Percentiles rank a stretch among this genome's conserved stretches.
These are phyloP conservation scores for Molossus molossus DNA, from an alignment of 2,797 vertebrate genomes.

Conservation along the genomic window DNA sequence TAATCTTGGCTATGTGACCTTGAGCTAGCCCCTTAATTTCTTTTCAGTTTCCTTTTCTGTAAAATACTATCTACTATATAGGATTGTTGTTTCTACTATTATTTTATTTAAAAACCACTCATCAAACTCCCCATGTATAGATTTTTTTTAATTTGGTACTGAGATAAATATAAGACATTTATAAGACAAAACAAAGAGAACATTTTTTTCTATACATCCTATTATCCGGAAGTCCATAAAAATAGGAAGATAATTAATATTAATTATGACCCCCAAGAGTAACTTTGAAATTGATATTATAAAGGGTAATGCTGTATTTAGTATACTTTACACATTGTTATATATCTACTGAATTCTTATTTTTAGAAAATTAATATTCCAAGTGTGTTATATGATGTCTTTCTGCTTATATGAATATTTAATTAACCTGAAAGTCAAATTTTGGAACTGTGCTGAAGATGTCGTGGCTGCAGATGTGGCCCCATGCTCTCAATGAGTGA, in stretches of 20 bases:
- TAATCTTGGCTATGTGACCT: neutral
- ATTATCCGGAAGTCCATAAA: neutral
- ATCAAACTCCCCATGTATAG: neutral
- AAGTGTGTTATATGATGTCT: neutral
- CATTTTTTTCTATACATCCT: neutral
- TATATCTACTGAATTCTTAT: constrained; percentile 31
- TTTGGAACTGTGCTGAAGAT: neutral
- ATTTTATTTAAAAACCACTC: neutral
- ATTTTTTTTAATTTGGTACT: neutral
- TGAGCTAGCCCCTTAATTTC: neutral
- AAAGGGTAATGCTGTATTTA: neutral
- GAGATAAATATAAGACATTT: constrained; percentile 17
- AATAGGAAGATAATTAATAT: constrained; percentile 17
- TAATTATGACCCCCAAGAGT: constrained; percentile 1
- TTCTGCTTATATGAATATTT: constrained; percentile 19
- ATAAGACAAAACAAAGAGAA: neutral
- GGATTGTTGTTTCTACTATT: neutral
- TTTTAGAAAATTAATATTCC: constrained; percentile 45
- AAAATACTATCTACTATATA: neutral
- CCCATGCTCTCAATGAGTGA: neutral
- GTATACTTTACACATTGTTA: neutral
- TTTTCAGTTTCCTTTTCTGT: neutral
- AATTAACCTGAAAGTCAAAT: constrained; percentile 28
- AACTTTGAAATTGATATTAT: neutral
- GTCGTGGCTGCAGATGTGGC: neutral